phyloP scores from a whole-genome alignment of 1,140 invertebrate species.

The Chlorops oryzae region DNA sequence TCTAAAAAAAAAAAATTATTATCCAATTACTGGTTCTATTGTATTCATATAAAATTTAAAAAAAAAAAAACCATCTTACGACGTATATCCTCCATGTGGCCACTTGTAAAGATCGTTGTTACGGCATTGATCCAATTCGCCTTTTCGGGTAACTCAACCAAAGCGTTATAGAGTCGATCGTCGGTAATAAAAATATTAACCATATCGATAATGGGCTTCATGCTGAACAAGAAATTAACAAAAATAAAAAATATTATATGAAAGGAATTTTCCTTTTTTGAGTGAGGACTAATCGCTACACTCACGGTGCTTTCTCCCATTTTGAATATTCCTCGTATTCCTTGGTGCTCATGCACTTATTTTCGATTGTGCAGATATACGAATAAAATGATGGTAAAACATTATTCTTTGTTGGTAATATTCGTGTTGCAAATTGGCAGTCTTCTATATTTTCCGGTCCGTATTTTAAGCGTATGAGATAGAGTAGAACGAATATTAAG shows the following conservation, averaged over 20 bases:
- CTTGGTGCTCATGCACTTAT: slow-evolving; percentile 54
- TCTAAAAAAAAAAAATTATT: slow-evolving; percentile 16
- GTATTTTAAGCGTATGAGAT: slow-evolving; percentile 39
- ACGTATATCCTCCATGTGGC: slow-evolving; percentile 54
- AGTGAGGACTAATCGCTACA: slow-evolving; percentile 5
- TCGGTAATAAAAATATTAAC: slow-evolving; percentile 50
- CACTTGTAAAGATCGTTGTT: slow-evolving; percentile 55
- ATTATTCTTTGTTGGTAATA: slow-evolving; percentile 55
- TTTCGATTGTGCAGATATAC: slow-evolving; percentile 60
- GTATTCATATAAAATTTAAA: neutral
- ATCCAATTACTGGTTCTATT: neutral
- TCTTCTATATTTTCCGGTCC: slow-evolving; percentile 29
- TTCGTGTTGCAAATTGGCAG: slow-evolving; percentile 56
- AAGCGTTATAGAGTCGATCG: slow-evolving; percentile 48
- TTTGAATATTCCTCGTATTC: slow-evolving; percentile 57
- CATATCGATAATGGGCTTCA: slow-evolving; percentile 48
- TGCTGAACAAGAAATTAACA: slow-evolving; percentile 25
- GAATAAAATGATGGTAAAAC: slow-evolving; percentile 59
- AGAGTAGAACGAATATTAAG: slow-evolving; percentile 38
- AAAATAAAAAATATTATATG: neutral
- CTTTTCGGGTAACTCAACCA: slow-evolving; percentile 54
- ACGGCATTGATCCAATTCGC: slow-evolving; percentile 55
- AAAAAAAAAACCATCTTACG: slow-evolving; percentile 39
- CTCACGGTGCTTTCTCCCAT: slow-evolving; percentile 58
- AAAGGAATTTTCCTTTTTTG: too few species aligned